These are phyloP conservation scores for Eucidaris tribuloides DNA, from an alignment of 35 echinoderm and acorn worm genomes.

Conservation along the genomic window DNA sequence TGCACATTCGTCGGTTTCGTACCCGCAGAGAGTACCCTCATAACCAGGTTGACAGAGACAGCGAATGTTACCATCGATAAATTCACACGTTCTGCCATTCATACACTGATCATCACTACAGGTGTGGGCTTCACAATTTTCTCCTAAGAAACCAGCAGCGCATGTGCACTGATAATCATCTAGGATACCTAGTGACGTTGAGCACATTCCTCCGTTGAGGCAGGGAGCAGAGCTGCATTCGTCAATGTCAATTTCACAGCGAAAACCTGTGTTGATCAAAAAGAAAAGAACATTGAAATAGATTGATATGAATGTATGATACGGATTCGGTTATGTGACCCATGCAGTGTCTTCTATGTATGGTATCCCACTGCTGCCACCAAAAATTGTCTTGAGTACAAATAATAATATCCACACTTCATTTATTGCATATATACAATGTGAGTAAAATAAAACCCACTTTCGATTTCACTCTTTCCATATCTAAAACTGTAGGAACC, in stretches of 20 bases:
- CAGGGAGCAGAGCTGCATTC: slow-evolving; percentile 29
- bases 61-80: background rate
- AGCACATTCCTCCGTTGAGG: slow-evolving; percentile 25
- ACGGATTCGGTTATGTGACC: no score
- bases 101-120: slow-evolving; percentile 3
- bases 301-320: no score
- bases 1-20: slow-evolving; percentile 23
- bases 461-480: no score
- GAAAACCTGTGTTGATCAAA: background rate
- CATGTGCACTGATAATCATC: slow-evolving; percentile 8
- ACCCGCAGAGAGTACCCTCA: slow-evolving; percentile 21
- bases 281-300: no score
- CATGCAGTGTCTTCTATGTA: no score
- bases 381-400: no score
- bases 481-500: no score
- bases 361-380: no score
- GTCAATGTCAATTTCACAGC: slow-evolving; percentile 27
- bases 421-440: no score
- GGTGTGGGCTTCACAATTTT: background rate
- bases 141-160: background rate
- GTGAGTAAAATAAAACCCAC: no score
- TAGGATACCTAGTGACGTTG: background rate
- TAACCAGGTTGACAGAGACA: slow-evolving; percentile 13
- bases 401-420: no score
- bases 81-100: background rate